Base-by-base conservation (phyloP, 2,113 vertebrate genomes). In the Corythornis madagascariensis region DNA sequence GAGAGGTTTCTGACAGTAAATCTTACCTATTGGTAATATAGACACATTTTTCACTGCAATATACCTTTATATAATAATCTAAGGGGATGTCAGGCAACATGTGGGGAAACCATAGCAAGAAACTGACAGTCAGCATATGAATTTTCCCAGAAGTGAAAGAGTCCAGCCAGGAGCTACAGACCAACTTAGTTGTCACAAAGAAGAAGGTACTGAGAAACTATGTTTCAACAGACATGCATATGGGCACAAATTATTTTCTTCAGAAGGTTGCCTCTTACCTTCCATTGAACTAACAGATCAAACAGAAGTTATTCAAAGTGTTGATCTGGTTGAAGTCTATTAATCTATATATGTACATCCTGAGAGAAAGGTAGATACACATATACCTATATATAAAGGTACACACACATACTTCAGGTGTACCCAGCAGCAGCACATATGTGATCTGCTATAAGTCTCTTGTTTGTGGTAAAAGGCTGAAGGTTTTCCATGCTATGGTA, bases 341-440 rank as follows among this genome's bases (percentile, higher is more conserved):
- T 33, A 20, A 28, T 35, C 61, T 79, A 4, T 26, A 35, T 15
- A 16, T 4, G 1, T 28, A 16, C 24, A 56, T 29, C 11, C 42
- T 11, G 21, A 76, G 9, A 47, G 28, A 56, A 21, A 13, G 12
- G 28, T 45, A 64, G 16, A 21, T 3, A 52, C 1, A 21, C 0
- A 0, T 7, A 10, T 31, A 56, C 17, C n/a, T 53, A 56, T 57
- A 6, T 20, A 0, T 42, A 28, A 25, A 0, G 4, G 35, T 3
- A 26, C 26, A 52, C 16, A 26, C 6, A 8, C 8, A 26, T 4
- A 43, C 6, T 60, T 18, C 18, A 21, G 11, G 15, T 40, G n/a
- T 9, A 6, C 15, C 15, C 33, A 70, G 20, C 24, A 71, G 55
- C 61, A 77, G 31, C 4, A 40, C 28, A 9, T 0, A 0, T 10